Evolutionary conservation across 2,113 vertebrate species (phyloP).

Genomic region (Semicossyphus pulcher): DNA sequence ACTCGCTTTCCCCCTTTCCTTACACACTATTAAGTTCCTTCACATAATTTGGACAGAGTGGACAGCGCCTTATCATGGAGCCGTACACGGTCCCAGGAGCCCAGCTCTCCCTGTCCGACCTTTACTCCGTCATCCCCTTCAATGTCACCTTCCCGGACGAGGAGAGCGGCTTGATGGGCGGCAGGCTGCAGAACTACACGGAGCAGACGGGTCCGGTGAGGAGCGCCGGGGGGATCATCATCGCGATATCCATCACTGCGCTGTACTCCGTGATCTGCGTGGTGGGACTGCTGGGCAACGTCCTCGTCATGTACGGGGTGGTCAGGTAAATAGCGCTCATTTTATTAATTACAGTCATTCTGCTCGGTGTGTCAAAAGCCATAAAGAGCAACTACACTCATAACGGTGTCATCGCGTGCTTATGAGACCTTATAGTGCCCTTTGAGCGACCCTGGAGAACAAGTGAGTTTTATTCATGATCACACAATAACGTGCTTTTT

Average conservation of each 20-base stretch:
- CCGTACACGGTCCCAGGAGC: conserved; percentile 71
- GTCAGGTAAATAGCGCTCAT: conserved; percentile 85
- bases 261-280: conserved; percentile 94
- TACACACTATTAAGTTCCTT: background rate
- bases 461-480: too few species aligned
- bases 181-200: conserved; percentile 79
- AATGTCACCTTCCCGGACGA: conserved; percentile 81
- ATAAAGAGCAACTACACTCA: too few species aligned
- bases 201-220: conserved; percentile 62
- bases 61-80: conserved; percentile 78
- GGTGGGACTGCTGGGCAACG: conserved; percentile 93
- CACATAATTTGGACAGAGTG: background rate
- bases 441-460: too few species aligned
- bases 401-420: too few species aligned
- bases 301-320: conserved; percentile 95
- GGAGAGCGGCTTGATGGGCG: conserved; percentile 65
- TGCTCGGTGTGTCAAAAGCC: too few species aligned
- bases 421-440: background rate
- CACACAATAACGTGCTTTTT: too few species aligned
- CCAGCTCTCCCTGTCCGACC: conserved; percentile 78
- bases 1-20: accelerated
- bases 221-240: conserved; percentile 85
- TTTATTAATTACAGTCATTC: too few species aligned
- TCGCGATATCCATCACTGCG: conserved; percentile 92
- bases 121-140: conserved; percentile 79